Base-by-base conservation (phyloP, 2,888 invertebrate genomes). In the Synergus itoensis region DNA sequence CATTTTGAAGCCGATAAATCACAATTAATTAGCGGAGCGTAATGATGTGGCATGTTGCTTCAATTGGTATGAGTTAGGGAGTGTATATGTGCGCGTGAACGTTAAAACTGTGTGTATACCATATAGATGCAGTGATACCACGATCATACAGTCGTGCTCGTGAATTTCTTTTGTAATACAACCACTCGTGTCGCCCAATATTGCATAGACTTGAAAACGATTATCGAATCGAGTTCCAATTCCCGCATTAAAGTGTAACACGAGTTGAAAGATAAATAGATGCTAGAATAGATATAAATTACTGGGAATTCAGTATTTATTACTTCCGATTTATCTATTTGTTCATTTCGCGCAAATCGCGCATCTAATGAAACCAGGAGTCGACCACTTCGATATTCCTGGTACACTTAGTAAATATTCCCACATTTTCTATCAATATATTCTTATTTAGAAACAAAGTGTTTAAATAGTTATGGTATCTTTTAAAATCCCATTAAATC, bases 1-100 rank as follows among this genome's bases (percentile, higher is more conserved):
- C 84, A 83, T 84, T 85, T 85, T 90, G 89, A 88, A 87, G 88
- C 88, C 91, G 89, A 91, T 92, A 92, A 92, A 92, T 92, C 92
- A 92, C 91, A 91, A 91, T 92, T 92, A 92, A 92, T 92, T 92
- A 91, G 90, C 89, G 87, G 88, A 88, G 88, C 90, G 90, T 91
- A 91, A 91, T 91, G 91, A 91, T 89, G 91, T 89, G 91, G 90
- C 90, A 89, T 91, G 91, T 91, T 87, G 88, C 86, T 89, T 88
- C 90, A 91, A 89, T 91, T 90, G 91, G 89, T 90, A 90, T 88
- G 89, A 89, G 85, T 85, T 82, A 81, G 79, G 78, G 77, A 79
- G 65, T 73, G 80, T 78, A 78, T 80, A 21, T 14, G 77, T 40
- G 63, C 57, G 76, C 12, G 62, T 65, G 63, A 73, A 73, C 73